Evolutionary conservation across 2,888 invertebrate species (phyloP).

Genomic region (Cephus sareptanus): DNA sequence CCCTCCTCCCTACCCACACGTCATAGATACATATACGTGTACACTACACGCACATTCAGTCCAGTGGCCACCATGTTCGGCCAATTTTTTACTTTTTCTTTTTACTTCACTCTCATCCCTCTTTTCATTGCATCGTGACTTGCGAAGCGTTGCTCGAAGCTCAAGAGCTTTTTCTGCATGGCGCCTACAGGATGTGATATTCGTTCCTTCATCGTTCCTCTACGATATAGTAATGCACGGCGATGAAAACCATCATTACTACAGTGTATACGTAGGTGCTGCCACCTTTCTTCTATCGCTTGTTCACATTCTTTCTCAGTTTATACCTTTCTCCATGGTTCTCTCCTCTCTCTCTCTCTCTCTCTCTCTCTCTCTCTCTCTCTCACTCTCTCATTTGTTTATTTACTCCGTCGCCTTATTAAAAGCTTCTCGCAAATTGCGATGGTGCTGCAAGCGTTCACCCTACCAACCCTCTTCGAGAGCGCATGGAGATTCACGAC

Average conservation of each 20-base stretch:
- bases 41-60: too few species aligned
- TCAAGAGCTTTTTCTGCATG: conserved; percentile 54
- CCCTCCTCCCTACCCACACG: too few species aligned
- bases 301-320: too few species aligned
- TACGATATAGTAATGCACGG: background rate
- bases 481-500: background rate
- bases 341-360: too few species aligned
- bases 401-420: background rate
- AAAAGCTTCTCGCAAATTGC: background rate
- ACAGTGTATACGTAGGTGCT: too few species aligned
- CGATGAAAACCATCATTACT: background rate
- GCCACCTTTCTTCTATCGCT: too few species aligned
- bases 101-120: conserved; percentile 7
- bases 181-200: conserved; percentile 49
- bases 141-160: conserved; percentile 5
- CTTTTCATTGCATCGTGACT: background rate
- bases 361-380: too few species aligned
- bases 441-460: background rate
- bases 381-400: background rate
- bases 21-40: too few species aligned
- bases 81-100: conserved; percentile 17
- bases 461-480: background rate
- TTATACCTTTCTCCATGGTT: too few species aligned
- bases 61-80: conserved; percentile 11
- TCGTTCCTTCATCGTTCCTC: conserved; percentile 49